A percentile compares a stretch with the other conserved stretches of the same genome.
These are phyloP conservation scores for Heliconius erato DNA, from an alignment of 2,888 invertebrate genomes.

Conservation along the genomic window DNA sequence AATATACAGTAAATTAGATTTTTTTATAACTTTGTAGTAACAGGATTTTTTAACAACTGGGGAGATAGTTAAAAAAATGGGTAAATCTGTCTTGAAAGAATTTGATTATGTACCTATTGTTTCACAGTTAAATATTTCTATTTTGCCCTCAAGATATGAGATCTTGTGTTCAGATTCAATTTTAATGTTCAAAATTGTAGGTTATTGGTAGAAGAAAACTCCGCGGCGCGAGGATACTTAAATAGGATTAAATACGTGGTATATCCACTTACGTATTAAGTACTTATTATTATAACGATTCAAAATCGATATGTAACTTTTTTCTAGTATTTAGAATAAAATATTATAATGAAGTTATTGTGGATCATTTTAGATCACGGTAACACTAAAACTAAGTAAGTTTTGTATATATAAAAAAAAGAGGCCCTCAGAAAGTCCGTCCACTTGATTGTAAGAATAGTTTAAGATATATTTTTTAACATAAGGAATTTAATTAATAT, in stretches of 20 bases:
- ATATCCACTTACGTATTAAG: neutral
- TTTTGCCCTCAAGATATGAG: neutral
- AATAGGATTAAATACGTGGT: conserved; percentile 35
- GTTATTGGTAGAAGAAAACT: neutral
- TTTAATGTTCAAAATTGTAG: conserved; percentile 12
- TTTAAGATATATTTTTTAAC: conserved; percentile 5
- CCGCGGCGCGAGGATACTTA: conserved; percentile 47
- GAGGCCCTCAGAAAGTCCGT: conserved; percentile 77
- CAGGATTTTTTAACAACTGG: neutral
- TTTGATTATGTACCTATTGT: neutral
- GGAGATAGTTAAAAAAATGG: neutral
- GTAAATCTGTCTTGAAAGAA: neutral
- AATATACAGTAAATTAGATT: neutral
- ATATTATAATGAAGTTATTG: conserved; percentile 1
- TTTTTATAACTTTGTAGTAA: neutral
- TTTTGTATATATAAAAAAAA: conserved; percentile 60
- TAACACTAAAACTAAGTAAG: conserved; percentile 1
- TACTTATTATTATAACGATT: conserved; percentile 21
- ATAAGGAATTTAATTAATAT: conserved; percentile 9
- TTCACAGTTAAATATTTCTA: neutral
- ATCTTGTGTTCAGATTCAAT: neutral
- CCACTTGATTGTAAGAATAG: conserved; percentile 60
- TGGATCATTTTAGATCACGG: neutral
- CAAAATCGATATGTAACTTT: neutral
- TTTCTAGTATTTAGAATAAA: neutral